Evolutionary conservation across 2,797 vertebrate species (phyloP), one percentile per base, ranked within the genome.

Genomic region (Chaetophractus vellerosus): DNA sequence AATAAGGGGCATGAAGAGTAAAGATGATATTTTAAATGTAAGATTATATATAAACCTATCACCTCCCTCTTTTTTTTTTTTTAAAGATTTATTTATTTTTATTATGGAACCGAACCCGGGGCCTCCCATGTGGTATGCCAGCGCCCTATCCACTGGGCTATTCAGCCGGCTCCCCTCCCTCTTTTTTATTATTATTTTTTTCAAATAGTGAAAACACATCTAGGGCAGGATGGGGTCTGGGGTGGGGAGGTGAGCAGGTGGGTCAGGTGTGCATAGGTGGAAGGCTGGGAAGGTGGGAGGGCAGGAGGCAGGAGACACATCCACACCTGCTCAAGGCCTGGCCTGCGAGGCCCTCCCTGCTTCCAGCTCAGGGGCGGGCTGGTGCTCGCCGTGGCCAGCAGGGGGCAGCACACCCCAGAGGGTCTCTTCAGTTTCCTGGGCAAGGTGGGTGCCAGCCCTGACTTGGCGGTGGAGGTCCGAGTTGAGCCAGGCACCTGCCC

Each of bases 351-450:
- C 50, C 52, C 63, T 41, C 61, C n/a, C 68, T 57, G 52, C 69
- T 48, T 50, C 57, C 15, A 24, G 61, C 41, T 45, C n/a, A 6
- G 24, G 61, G 74, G 41, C 10, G 28, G 33, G 52, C 78, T 87
- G 61, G 33, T 81, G 18, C 57, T 66, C 38, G 16, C 48, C 8
- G 0, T 36, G 57, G 31, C 94, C 97, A 92, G 91, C 63, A 97
- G 97, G 72, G 93, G 97, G 97, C 97, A 95, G 95, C 93, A 97
- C 45, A 85, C 11, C 63, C 59, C n/a, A 75, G n/a, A 16, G 52
- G 66, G 79, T 33, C 19, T 55, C 18, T 6, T n/a, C 45, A n/a
- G 12, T 33, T 31, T 23, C 57, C 31, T 11, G 28, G 26, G 23
- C 57, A 38, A 4, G 0, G 33, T 14, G 26, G 24, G 41, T 45